phyloP scores from a whole-genome alignment of 1,140 invertebrate species.

The Nymphalis io region DNA sequence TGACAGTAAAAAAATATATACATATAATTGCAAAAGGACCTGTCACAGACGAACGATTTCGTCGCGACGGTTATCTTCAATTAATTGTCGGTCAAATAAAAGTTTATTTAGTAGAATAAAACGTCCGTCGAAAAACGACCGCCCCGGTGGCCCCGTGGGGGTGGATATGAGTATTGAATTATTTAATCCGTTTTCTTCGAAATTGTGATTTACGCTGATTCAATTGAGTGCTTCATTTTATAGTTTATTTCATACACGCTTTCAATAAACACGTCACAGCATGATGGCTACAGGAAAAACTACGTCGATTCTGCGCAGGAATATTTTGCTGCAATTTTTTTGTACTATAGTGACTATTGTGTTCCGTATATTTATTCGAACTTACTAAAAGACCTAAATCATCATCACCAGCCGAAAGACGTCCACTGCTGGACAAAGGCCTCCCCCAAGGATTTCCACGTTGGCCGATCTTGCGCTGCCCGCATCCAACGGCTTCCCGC shows the following conservation, averaged over 20 bases:
- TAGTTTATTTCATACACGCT: constrained; percentile 18
- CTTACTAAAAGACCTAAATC: not conserved
- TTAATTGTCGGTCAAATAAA: constrained; percentile 57
- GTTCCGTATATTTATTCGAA: not conserved
- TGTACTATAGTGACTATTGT: not conserved
- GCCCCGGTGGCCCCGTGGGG: constrained; percentile 45
- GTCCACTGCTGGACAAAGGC: too few species aligned
- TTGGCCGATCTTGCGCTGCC: too few species aligned
- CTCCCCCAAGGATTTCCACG: too few species aligned
- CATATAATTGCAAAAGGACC: constrained; percentile 52
- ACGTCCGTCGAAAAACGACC: constrained; percentile 51
- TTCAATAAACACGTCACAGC: constrained; percentile 41
- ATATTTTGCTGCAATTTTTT: not conserved
- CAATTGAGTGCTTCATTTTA: constrained; percentile 16
- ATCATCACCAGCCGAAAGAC: too few species aligned
- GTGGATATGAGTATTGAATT: constrained; percentile 37
- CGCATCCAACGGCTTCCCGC: too few species aligned
- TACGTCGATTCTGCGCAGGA: not conserved
- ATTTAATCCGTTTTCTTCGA: constrained; percentile 35
- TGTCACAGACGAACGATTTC: constrained; percentile 55
- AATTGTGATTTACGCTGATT: constrained; percentile 39
- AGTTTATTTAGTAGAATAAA: constrained; percentile 37
- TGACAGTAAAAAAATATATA: constrained; percentile 40
- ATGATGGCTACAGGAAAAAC: constrained; percentile 26
- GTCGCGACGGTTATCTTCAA: constrained; percentile 55